phyloP scores from a whole-genome alignment of 1,140 invertebrate genomes.

The Drosophila watanabei region DNA sequence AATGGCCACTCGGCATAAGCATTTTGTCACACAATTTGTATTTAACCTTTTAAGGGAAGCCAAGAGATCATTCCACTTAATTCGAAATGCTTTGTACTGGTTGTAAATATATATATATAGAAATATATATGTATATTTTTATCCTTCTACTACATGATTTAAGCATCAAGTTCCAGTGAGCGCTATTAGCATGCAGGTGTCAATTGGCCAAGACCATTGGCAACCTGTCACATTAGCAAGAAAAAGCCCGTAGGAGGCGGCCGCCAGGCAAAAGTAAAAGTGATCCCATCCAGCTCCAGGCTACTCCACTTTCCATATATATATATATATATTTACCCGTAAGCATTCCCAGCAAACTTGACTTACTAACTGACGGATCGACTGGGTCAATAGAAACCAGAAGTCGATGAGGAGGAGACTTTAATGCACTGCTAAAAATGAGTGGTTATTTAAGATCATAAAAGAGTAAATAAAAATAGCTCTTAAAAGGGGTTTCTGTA shows the following conservation, averaged over 20 bases:
- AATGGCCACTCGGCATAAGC: background rate
- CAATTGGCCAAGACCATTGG: slow-evolving; percentile 62
- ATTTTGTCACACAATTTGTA: slow-evolving; percentile 54
- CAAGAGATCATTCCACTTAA: slow-evolving; percentile 16
- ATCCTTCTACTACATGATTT: slow-evolving; percentile 57
- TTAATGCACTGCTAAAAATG: slow-evolving; percentile 11
- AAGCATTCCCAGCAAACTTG: slow-evolving; percentile 70
- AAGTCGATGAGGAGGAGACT: slow-evolving; percentile 23
- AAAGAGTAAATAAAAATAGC: background rate
- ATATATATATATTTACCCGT: slow-evolving; percentile 34
- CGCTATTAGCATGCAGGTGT: slow-evolving; percentile 76
- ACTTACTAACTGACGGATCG: slow-evolving; percentile 79
- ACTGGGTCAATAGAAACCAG: slow-evolving; percentile 54
- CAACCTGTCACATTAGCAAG: slow-evolving; percentile 77
- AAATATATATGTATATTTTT: slow-evolving; percentile 4
- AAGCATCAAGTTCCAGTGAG: slow-evolving; percentile 50
- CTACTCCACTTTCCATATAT: slow-evolving; percentile 53
- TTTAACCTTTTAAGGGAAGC: slow-evolving; percentile 51
- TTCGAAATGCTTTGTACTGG: slow-evolving; percentile 8
- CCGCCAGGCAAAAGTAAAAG: slow-evolving; percentile 73
- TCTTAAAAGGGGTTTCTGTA: background rate
- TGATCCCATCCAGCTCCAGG: slow-evolving; percentile 40
- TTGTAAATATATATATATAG: background rate
- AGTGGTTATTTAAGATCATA: background rate
- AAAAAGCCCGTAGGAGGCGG: slow-evolving; percentile 62